Conservation (phyloP, 2,888 invertebrate species). For the Drosophila stalkeri region DNA sequence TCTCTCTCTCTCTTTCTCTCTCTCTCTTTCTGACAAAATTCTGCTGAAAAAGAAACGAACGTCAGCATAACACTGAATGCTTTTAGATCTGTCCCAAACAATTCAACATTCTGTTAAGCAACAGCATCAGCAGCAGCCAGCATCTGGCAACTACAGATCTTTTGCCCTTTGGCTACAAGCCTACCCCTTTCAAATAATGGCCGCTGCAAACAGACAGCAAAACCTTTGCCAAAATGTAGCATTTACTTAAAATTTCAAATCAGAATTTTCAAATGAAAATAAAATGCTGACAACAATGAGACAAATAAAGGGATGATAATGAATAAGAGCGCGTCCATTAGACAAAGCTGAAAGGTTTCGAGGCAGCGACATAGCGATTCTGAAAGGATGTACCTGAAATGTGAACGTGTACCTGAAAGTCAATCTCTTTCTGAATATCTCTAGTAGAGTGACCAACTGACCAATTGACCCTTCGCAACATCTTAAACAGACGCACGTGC, state of each 20-base stretch:
- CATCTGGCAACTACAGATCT: constrained; percentile 44
- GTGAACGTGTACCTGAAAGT: constrained; percentile 2
- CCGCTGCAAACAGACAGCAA: constrained; percentile 14
- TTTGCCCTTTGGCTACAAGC: constrained; percentile 52
- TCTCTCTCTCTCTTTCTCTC: background rate
- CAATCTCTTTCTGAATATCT: constrained; percentile 3
- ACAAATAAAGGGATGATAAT: constrained; percentile 69
- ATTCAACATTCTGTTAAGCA: constrained; percentile 46
- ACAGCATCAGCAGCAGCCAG: constrained; percentile 8
- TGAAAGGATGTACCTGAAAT: background rate
- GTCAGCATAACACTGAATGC: constrained; percentile 56
- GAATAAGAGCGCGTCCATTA: constrained; percentile 13
- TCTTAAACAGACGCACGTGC: constrained; percentile 66
- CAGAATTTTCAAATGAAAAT: constrained; percentile 64
- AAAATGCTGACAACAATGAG: constrained; percentile 47
- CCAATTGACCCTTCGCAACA: constrained; percentile 63
- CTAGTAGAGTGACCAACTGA: constrained; percentile 45
- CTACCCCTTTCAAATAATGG: constrained; percentile 66
- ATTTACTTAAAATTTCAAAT: constrained; percentile 68
- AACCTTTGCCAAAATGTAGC: constrained; percentile 75
- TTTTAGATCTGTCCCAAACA: constrained; percentile 57
- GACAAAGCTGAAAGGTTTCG: background rate
- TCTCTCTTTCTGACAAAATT: constrained; percentile 7
- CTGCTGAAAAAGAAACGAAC: constrained; percentile 59
- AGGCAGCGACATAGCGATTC: background rate